Percentiles rank a stretch among this genome's conserved stretches.
Conservation (phyloP, 2,888 invertebrate species). For the Rhamnusium bicolor region DNA sequence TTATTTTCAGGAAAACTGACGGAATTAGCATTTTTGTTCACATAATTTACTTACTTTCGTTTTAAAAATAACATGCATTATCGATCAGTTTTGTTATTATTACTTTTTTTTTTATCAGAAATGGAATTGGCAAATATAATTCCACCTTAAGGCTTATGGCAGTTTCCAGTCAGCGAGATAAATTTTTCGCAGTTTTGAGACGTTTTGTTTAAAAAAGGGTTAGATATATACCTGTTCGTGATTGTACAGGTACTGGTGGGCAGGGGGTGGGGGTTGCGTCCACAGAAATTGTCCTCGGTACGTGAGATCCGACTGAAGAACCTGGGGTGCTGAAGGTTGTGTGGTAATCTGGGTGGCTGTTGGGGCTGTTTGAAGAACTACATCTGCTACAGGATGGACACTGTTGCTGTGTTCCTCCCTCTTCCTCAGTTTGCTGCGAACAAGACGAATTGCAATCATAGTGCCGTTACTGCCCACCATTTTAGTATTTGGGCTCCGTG, state of each 20-base stretch:
- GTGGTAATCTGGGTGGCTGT: conserved; percentile 58
- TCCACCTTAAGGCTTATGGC: no score
- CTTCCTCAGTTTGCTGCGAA: conserved; percentile 91
- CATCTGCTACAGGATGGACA: conserved; percentile 74
- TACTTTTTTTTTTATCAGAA: no score
- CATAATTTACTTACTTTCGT: no score
- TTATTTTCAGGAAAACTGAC: neutral
- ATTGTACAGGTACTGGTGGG: conserved; percentile 84
- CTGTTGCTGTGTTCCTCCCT: conserved; percentile 85
- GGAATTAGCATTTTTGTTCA: neutral
- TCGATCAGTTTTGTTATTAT: no score
- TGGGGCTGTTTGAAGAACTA: conserved; percentile 76
- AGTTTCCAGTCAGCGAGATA: no score
- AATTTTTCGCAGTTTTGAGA: neutral
- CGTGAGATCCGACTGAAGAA: conserved; percentile 74
- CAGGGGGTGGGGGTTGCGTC: conserved; percentile 83
- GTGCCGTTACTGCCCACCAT: conserved; percentile 92
- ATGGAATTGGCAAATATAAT: no score
- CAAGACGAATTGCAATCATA: conserved; percentile 91
- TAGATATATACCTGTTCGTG: conserved; percentile 84
- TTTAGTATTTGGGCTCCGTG: conserved; percentile 68
- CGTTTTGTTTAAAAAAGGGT: neutral
- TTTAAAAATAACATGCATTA: no score
- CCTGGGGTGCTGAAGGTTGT: conserved; percentile 64
- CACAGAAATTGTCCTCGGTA: conserved; percentile 83